Evolutionary conservation across 2,113 vertebrate species (phyloP), one percentile per base, ranked within the genome.

Genomic region (Alosa alosa): DNA sequence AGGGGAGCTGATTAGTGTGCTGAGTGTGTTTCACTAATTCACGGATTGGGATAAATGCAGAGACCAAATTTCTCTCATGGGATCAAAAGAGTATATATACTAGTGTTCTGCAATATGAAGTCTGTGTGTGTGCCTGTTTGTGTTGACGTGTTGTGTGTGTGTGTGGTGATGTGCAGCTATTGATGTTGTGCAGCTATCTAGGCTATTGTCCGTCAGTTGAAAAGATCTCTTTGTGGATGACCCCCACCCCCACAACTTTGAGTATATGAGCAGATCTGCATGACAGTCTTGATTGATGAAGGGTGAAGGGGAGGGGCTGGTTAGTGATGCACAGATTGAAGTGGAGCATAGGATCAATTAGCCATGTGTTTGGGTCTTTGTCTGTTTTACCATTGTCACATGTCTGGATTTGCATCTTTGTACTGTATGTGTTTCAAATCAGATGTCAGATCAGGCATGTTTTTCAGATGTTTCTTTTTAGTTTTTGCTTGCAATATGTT

Each of bases 161-260:
- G 83, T 84, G 55, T 60, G 64, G 8, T n/a, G 31, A 31, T 31
- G 31, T 31, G 31, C 31, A 31, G 31, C 31, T 31, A 31, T 47
- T 57, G 8, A 78, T 39, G 36, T 78, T 78, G 72, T 39, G 72
- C 31, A 39, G 2, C 31, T 31, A 31, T 5, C 31, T 39, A 4
- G 31, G 72, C 72, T 78, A 15, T 78, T 78, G 72, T 78, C 72
- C 20, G 72, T 17, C 0, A 31, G 15, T 78, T 78, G 72, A 78
- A 36, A 78, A 36, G 72, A 72, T 15, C 64, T 72, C 64, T 60
- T 60, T 72, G 64, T 72, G 64, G 25, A 68, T 11, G 25, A 72
- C 7, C 64, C 10, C 90, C 64, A 0, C 90, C 84, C 89, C 88
- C 90, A 92, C 92, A 36, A 17, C 10, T 39, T 36, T 57, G n/a